Evolutionary conservation across 2,888 invertebrate species (phyloP).

Genomic region (Brachylomia viminalis): DNA sequence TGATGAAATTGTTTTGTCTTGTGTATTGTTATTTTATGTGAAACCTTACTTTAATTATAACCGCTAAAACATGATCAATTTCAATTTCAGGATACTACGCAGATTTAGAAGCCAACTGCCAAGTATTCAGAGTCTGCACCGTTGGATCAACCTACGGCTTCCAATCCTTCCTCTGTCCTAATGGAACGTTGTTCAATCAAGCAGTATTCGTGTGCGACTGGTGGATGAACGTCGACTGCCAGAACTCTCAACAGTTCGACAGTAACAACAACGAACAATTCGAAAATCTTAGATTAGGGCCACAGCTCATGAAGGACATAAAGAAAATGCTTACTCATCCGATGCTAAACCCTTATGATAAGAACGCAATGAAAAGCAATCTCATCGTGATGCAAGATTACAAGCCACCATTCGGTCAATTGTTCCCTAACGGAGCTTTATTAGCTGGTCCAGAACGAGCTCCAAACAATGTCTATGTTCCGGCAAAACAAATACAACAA

Average conservation of each 20-base stretch:
- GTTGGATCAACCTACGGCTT: slow-evolving; percentile 89
- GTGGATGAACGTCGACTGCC: slow-evolving; percentile 93
- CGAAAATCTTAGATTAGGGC: slow-evolving; percentile 86
- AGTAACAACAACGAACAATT: slow-evolving; percentile 85
- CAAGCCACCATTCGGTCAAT: slow-evolving; percentile 83
- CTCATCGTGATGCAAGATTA: slow-evolving; percentile 86
- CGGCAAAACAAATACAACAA: slow-evolving; percentile 79
- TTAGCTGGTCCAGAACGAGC: slow-evolving; percentile 77
- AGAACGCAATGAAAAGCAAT: slow-evolving; percentile 79
- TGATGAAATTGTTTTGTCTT: not conserved
- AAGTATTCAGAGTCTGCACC: slow-evolving; percentile 92
- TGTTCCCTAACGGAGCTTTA: slow-evolving; percentile 82
- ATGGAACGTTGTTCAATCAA: slow-evolving; percentile 93
- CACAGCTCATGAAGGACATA: slow-evolving; percentile 90
- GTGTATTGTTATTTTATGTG: not conserved
- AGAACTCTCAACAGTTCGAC: slow-evolving; percentile 82
- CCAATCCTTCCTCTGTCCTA: slow-evolving; percentile 92
- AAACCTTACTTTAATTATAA: not conserved
- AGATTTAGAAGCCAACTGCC: slow-evolving; percentile 92
- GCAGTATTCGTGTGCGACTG: slow-evolving; percentile 92
- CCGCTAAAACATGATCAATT: slow-evolving; percentile 6
- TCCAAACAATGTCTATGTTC: slow-evolving; percentile 79
- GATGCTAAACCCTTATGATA: slow-evolving; percentile 85
- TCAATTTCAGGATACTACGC: slow-evolving; percentile 91
- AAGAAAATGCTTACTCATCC: slow-evolving; percentile 90